phyloP scores from a whole-genome alignment of 2,113 vertebrate genomes.

The Silurus meridionalis region DNA sequence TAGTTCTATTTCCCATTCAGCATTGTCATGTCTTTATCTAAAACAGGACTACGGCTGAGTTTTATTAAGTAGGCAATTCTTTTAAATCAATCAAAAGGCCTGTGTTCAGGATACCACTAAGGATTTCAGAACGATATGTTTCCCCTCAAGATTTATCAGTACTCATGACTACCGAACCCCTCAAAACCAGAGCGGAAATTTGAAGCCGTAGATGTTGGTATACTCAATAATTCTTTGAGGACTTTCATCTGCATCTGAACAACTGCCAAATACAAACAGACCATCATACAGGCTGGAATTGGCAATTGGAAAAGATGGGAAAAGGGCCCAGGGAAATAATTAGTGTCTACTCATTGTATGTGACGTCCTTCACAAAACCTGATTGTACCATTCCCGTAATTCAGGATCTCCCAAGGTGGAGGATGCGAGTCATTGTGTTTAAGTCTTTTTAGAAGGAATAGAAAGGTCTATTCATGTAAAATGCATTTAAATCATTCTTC shows the following conservation, averaged over 20 bases:
- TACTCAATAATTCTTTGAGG: constrained; percentile 51
- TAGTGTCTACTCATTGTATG: not conserved
- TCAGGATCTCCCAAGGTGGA: not conserved
- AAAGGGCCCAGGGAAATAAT: not conserved
- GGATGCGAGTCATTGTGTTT: not conserved
- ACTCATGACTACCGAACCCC: not conserved
- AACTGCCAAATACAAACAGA: constrained; percentile 36
- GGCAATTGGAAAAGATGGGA: constrained; percentile 19
- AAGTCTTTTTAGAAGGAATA: not conserved
- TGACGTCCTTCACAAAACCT: not conserved
- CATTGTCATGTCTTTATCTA: constrained; percentile 50
- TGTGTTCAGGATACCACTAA: constrained; percentile 46
- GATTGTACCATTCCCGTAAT: not conserved
- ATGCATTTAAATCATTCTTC: not conserved
- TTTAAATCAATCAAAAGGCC: constrained; percentile 55
- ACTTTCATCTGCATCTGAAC: constrained; percentile 37
- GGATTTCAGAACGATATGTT: not conserved
- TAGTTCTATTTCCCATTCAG: constrained; percentile 51
- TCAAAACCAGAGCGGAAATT: constrained; percentile 45
- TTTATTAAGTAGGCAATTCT: constrained; percentile 42
- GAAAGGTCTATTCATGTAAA: not conserved
- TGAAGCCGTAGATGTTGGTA: constrained; percentile 57
- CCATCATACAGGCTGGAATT: constrained; percentile 45
- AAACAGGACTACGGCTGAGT: constrained; percentile 56
- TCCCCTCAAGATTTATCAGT: not conserved